Percentiles rank a stretch among this genome's conserved stretches.
Evolutionary conservation across 1,140 invertebrate species (phyloP).

Genomic region (Drosophila eugracilis): DNA sequence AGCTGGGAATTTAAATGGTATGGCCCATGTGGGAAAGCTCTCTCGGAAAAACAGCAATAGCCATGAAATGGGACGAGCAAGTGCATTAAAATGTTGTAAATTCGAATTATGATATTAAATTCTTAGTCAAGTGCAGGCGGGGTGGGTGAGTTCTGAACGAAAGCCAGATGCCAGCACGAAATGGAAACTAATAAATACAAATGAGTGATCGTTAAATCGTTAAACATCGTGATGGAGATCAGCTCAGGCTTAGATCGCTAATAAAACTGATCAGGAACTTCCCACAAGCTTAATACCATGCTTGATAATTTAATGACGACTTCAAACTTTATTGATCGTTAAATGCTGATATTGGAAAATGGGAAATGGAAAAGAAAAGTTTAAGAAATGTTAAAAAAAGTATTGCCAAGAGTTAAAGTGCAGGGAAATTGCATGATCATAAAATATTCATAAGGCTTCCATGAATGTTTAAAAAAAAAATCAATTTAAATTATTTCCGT

Average conservation of each 20-base stretch:
- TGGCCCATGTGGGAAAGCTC: constrained; percentile 67
- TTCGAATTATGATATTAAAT: constrained; percentile 71
- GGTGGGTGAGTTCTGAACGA: constrained; percentile 15
- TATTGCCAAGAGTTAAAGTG: background rate
- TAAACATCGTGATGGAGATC: constrained; percentile 7
- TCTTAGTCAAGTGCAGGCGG: constrained; percentile 58
- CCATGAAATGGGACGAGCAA: constrained; percentile 42
- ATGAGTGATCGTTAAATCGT: constrained; percentile 32
- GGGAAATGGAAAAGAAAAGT: background rate
- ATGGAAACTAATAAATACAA: constrained; percentile 34
- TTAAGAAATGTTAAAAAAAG: background rate
- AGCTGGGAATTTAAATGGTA: constrained; percentile 47
- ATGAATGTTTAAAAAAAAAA: rapidly evolving
- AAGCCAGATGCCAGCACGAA: constrained; percentile 51
- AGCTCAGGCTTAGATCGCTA: background rate
- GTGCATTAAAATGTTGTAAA: constrained; percentile 77
- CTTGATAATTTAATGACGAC: background rate
- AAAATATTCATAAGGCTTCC: background rate
- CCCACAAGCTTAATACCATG: background rate
- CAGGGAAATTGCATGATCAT: background rate
- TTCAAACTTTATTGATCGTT: constrained; percentile 26
- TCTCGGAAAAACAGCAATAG: constrained; percentile 30
- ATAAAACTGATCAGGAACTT: constrained; percentile 17
- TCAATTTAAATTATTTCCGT: no score
- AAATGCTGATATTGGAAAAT: background rate